Conservation (phyloP, 2,113 vertebrate species). For the Rafetus swinhoei region DNA sequence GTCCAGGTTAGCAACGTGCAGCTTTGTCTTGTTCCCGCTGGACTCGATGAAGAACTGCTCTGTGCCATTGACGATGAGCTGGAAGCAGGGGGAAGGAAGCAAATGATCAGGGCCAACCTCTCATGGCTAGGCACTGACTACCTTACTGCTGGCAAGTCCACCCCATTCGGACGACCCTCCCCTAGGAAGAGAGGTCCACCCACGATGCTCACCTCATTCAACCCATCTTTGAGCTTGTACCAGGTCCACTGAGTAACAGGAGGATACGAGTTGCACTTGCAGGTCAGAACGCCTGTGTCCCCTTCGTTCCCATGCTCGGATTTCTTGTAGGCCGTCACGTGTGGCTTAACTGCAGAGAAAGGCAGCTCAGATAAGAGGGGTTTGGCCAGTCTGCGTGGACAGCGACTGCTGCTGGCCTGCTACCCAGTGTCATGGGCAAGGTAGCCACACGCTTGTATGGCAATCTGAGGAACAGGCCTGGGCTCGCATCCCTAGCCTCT, state of each 20-base stretch:
- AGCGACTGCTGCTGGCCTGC: neutral
- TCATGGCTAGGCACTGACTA: neutral
- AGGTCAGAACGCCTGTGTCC: constrained; percentile 81
- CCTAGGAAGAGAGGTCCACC: neutral
- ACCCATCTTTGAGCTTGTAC: constrained; percentile 24
- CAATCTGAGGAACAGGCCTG: rapidly evolving
- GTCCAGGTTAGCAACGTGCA: constrained; percentile 79
- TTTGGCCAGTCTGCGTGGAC: neutral
- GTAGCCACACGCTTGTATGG: neutral
- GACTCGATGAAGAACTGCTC: constrained; percentile 80
- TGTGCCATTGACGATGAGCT: constrained; percentile 80
- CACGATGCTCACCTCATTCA: constrained; percentile 31
- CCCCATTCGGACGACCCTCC: neutral
- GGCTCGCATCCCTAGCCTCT: rapidly evolving
- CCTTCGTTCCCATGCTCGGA: constrained; percentile 89
- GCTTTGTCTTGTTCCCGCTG: constrained; percentile 73
- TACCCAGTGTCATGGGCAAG: neutral
- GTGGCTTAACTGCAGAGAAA: constrained; percentile 74
- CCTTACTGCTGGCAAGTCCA: rapidly evolving
- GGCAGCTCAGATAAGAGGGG: neutral
- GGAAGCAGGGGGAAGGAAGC: neutral
- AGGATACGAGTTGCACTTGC: constrained; percentile 82
- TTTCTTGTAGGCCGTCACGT: constrained; percentile 83
- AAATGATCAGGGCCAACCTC: neutral
- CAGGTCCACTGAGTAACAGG: constrained; percentile 66